Base-by-base conservation (phyloP, 2,797 vertebrate species). In the Prunella strophiata region DNA sequence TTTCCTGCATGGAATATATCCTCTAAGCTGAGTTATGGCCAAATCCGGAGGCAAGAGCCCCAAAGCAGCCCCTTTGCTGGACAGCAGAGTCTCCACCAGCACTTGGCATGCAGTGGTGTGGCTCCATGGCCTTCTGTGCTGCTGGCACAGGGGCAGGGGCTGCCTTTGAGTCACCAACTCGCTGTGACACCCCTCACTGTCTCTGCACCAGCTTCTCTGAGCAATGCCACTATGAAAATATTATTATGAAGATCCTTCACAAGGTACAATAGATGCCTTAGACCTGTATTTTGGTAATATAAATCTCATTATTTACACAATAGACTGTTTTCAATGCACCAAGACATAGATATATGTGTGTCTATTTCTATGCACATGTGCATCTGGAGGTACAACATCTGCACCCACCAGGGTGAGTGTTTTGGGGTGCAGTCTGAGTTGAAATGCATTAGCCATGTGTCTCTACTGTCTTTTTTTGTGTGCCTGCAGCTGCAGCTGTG, bases 91-190 rank as follows among this genome's bases (percentile, higher is more conserved):
- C 50, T 59, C 29, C 18, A 51, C 14, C 74, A 61, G 55, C 29
- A 36, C 36, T 0, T 72, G 59, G 36, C 7, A 13, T 1, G 2
- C 1, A 8, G 14, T 7, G 27, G 5, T 52, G 48, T 5, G 10
- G 13, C 54, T 58, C 50, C 45, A 27, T 1, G 26, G 73, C 14
- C 48, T 58, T 48, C 72, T 67, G 34, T 27, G 43, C 34, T 54
- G 52, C 62, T 78, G 43, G 42, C 32, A 32, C 32, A 40, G 34
- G 21, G 17, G 18, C 32, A 78, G 34, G 25, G 47, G 47, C 67
- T 75, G 48, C 21, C 32, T 71, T 45, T 29, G 59, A 19, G 50
- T 11, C 5, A 1, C 23, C 45, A 26, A 3, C 27, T 51, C 1
- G 1, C 57, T 42, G 38, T 26, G 45, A 34, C 0, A 0, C 12